A percentile compares a stretch with the other conserved stretches of the same genome.
Evolutionary conservation across 35 echinoderm and acorn worm genomes (phyloP).

Genomic region (Anneissia japonica): DNA sequence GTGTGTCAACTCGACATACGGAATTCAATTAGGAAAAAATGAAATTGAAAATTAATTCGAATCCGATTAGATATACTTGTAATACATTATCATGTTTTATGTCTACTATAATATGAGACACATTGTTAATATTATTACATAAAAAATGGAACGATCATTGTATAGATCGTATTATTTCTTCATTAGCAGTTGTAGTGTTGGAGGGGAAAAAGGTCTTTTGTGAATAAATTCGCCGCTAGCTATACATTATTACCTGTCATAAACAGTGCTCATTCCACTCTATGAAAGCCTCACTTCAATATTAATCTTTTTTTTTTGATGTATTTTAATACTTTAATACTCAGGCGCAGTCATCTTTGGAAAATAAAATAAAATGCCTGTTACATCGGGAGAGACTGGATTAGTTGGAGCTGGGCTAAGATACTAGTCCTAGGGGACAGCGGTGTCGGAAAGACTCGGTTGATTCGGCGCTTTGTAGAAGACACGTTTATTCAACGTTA

Average conservation of each 20-base stretch:
- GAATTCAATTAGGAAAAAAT: no score
- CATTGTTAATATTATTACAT: no score
- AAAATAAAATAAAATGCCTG: not conserved
- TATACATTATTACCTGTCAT: not conserved
- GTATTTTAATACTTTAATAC: no score
- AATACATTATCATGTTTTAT: no score
- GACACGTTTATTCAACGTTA: not conserved
- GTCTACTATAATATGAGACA: no score
- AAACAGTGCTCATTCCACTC: not conserved
- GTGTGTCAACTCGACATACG: no score
- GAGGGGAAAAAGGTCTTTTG: not conserved
- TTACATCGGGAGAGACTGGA: not conserved
- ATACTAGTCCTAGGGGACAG: conserved; percentile 67
- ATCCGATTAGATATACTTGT: no score
- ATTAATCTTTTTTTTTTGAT: not conserved
- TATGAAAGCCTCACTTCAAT: not conserved
- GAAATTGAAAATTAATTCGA: no score
- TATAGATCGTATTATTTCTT: no score
- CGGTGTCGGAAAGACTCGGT: conserved; percentile 80
- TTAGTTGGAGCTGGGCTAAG: conserved; percentile 3
- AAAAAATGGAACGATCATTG: no score
- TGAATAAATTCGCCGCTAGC: not conserved
- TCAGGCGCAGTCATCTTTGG: not conserved
- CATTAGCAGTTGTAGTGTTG: no score
- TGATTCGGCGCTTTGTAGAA: conserved; percentile 71